Percentiles rank a stretch among this genome's conserved stretches.
These are phyloP conservation scores for Ictidomys tridecemlineatus DNA, from an alignment of 2,113 vertebrate species.

Conservation along the genomic window DNA sequence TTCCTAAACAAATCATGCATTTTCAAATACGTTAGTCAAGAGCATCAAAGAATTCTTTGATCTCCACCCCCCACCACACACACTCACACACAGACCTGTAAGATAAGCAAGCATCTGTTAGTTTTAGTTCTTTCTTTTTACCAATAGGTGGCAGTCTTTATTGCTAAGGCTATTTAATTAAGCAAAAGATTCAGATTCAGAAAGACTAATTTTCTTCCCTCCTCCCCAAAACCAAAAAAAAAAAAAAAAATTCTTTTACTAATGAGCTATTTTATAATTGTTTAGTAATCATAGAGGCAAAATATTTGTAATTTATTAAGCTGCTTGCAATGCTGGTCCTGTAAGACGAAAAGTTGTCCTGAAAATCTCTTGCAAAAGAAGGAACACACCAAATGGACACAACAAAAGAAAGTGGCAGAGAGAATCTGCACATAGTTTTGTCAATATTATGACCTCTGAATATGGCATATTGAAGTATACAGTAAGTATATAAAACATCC, in stretches of 20 bases:
- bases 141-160: slow-evolving; percentile 79
- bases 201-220: neutral
- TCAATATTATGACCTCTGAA: neutral
- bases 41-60: neutral
- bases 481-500: neutral
- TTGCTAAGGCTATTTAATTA: neutral
- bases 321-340: neutral
- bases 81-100: neutral
- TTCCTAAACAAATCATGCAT: neutral
- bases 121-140: slow-evolving; percentile 57
- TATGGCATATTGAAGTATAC: neutral
- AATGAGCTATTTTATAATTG: slow-evolving; percentile 51
- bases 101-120: neutral
- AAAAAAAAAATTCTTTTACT: neutral
- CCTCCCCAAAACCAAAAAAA: neutral
- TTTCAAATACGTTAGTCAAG: slow-evolving; percentile 22
- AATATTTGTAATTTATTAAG: slow-evolving; percentile 26
- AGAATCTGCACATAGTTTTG: neutral
- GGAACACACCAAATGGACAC: neutral
- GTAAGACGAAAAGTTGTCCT: neutral
- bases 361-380: slow-evolving; percentile 6
- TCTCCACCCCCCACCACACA: too few relatives aligned
- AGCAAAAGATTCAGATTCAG: neutral
- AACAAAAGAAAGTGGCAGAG: neutral
- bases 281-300: slow-evolving; percentile 36